These are phyloP conservation scores for Psephotus haematonotus DNA, from an alignment of 2,113 vertebrate genomes.

Conservation along the genomic window DNA sequence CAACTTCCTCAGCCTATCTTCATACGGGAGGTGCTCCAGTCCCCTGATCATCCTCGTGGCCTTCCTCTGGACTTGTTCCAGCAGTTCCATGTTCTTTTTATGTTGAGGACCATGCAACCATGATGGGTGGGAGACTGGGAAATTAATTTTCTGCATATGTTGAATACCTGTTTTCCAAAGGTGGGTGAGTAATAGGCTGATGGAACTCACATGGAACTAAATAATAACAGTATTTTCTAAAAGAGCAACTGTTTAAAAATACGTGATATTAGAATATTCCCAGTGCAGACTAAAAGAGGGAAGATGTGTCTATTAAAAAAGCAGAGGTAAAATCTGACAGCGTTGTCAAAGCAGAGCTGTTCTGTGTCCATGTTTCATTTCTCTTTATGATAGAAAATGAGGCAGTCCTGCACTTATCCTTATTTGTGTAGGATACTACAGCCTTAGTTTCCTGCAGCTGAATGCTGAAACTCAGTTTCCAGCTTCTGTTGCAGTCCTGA, in stretches of 20 bases:
- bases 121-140: neutral
- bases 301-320: conserved; percentile 30
- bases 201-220: neutral
- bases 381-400: neutral
- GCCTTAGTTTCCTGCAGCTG: neutral
- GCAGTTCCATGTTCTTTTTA: too few relatives aligned
- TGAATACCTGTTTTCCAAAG: neutral
- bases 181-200: neutral
- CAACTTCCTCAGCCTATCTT: too few relatives aligned
- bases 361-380: neutral
- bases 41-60: too few relatives aligned
- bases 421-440: neutral
- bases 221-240: neutral
- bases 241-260: neutral
- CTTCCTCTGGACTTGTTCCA: too few relatives aligned
- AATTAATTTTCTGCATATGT: neutral
- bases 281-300: neutral
- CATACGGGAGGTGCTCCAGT: too few relatives aligned
- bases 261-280: neutral
- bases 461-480: neutral
- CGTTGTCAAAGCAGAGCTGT: conserved; percentile 17
- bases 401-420: neutral
- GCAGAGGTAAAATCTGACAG: neutral
- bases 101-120: too few relatives aligned
- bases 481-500: neutral